These are phyloP conservation scores for Takifugu rubripes DNA, from an alignment of 2,797 vertebrate species.

Conservation along the genomic window DNA sequence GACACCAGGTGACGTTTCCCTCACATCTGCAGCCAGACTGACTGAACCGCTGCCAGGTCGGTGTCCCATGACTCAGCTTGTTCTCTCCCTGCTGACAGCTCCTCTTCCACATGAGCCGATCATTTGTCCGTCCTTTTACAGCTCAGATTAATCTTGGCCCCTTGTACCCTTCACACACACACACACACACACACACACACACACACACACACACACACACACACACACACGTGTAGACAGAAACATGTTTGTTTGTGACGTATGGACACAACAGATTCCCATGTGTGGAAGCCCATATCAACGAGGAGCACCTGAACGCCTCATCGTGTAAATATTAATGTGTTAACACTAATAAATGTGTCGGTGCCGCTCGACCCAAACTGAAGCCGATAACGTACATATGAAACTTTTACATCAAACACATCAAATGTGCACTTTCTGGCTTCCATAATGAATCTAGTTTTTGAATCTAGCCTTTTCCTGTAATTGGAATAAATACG, in stretches of 20 bases:
- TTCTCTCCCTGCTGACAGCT: constrained; percentile 24
- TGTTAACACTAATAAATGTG: no score
- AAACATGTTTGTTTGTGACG: neutral
- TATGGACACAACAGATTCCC: neutral
- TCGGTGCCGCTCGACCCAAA: no score
- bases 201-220: neutral
- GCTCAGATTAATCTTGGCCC: constrained; percentile 24
- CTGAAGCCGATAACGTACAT: no score
- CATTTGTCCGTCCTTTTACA: constrained; percentile 32
- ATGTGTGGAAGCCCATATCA: neutral
- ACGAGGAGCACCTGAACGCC: no score
- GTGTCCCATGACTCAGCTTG: constrained; percentile 39
- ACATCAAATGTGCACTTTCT: no score
- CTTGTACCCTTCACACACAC: neutral
- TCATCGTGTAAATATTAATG: no score
- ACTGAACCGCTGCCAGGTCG: neutral
- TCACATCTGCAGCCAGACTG: neutral
- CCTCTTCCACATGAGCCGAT: constrained; percentile 15
- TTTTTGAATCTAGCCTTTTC: no score
- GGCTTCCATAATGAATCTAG: no score
- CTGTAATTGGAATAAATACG: no score
- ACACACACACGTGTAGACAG: neutral
- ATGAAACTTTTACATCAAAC: no score
- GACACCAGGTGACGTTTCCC: neutral
- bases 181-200: neutral